Evolutionary conservation across 2,113 vertebrate genomes (phyloP).

Genomic region (Petromus typicus): DNA sequence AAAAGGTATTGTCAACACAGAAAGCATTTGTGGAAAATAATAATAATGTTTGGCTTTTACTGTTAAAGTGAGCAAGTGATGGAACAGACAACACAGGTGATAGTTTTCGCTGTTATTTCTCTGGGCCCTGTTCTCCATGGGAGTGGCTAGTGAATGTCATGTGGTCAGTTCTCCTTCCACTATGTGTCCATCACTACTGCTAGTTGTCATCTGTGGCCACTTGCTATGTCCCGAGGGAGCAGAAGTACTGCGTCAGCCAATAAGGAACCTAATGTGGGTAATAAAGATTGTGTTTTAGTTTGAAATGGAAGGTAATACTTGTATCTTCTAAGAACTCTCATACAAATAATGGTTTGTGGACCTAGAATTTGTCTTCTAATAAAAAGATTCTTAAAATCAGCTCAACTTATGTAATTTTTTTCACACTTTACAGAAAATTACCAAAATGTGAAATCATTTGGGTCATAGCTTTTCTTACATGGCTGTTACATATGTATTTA

Average conservation of each 20-base stretch:
- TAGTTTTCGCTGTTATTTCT: slow-evolving; percentile 33
- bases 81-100: not conserved
- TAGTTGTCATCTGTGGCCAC: not conserved
- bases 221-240: not conserved
- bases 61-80: not conserved
- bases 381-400: slow-evolving; percentile 65
- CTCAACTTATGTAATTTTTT: slow-evolving; percentile 60
- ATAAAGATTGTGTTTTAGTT: slow-evolving; percentile 3
- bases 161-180: not conserved
- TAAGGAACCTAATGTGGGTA: not conserved
- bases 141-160: not conserved
- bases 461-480: slow-evolving; percentile 12
- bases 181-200: not conserved
- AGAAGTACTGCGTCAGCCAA: not conserved
- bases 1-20: slow-evolving; percentile 21
- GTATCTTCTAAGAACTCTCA: slow-evolving; percentile 45
- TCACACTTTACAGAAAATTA: slow-evolving; percentile 52
- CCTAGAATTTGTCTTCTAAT: slow-evolving; percentile 60
- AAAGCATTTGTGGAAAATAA: slow-evolving; percentile 13
- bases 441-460: not conserved
- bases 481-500: slow-evolving; percentile 31
- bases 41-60: not conserved
- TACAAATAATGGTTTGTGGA: slow-evolving; percentile 55
- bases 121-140: not conserved
- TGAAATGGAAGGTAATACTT: slow-evolving; percentile 51